Evolutionary conservation across 2,888 invertebrate genomes (phyloP).

Genomic region (Cheilosia pagana): DNA sequence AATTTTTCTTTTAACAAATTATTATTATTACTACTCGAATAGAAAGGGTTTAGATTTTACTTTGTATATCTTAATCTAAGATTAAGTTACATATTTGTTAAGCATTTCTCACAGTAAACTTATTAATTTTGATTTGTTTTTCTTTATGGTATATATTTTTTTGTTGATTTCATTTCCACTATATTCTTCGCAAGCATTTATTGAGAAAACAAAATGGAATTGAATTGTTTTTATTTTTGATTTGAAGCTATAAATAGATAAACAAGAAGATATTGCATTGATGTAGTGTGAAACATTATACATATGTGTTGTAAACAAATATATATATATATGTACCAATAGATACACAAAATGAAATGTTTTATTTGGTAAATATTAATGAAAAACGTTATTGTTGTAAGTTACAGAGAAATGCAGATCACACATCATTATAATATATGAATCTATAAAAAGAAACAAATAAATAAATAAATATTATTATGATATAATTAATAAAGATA

Average conservation of each 20-base stretch:
- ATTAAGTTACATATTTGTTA: slow-evolving; percentile 49
- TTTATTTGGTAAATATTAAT: slow-evolving; percentile 46
- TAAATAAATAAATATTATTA: slow-evolving; percentile 34
- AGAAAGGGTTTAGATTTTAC: slow-evolving; percentile 29
- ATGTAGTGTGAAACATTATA: slow-evolving; percentile 25
- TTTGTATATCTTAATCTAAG: slow-evolving; percentile 58
- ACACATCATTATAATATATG: slow-evolving; percentile 56
- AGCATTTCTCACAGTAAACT: slow-evolving; percentile 45
- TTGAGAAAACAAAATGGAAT: slow-evolving; percentile 39
- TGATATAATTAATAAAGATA: slow-evolving; percentile 30
- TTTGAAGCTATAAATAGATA: slow-evolving; percentile 28
- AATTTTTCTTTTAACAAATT: slow-evolving; percentile 34
- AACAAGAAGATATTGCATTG: slow-evolving; percentile 18
- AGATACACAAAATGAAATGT: slow-evolving; percentile 45
- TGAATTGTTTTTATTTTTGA: slow-evolving; percentile 29
- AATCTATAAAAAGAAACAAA: slow-evolving; percentile 41
- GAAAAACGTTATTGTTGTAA: slow-evolving; percentile 63
- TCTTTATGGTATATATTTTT: slow-evolving; percentile 2
- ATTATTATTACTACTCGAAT: slow-evolving; percentile 44
- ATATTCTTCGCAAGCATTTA: slow-evolving; percentile 54
- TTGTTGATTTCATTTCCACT: slow-evolving; percentile 2
- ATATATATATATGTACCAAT: slow-evolving; percentile 33
- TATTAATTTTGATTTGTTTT: neutral
- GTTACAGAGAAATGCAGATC: slow-evolving; percentile 60
- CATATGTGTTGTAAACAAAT: slow-evolving; percentile 25